Percentiles rank a stretch among this genome's conserved stretches.
phyloP scores from a whole-genome alignment of 2,797 vertebrate species.

The Tragopan temminckii region DNA sequence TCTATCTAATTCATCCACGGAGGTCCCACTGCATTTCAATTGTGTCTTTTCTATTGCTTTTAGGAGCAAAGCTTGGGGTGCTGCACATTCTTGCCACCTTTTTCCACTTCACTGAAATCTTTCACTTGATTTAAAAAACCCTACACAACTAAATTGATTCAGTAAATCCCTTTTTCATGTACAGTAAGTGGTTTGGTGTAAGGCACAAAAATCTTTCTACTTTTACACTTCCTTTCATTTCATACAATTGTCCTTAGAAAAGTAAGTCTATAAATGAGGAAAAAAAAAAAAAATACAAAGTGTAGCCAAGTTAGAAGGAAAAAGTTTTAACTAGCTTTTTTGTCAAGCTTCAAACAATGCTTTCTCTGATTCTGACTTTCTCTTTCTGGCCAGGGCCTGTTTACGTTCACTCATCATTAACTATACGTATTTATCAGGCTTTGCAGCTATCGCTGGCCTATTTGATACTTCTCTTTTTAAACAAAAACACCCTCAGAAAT shows the following conservation, averaged over 20 bases:
- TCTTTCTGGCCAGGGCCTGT: slow-evolving; percentile 47
- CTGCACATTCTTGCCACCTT: slow-evolving; percentile 70
- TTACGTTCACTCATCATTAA: slow-evolving; percentile 67
- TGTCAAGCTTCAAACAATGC: slow-evolving; percentile 67
- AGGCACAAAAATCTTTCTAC: slow-evolving; percentile 73
- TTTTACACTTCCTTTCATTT: slow-evolving; percentile 76
- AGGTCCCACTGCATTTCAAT: slow-evolving; percentile 73
- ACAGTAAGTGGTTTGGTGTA: slow-evolving; percentile 74
- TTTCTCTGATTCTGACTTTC: slow-evolving; percentile 66
- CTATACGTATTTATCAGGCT: slow-evolving; percentile 18
- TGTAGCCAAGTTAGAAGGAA: slow-evolving; percentile 65
- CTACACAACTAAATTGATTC: slow-evolving; percentile 75
- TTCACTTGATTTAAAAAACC: slow-evolving; percentile 75
- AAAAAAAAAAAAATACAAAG: slow-evolving; percentile 71
- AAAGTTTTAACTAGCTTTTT: slow-evolving; percentile 74
- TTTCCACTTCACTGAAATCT: slow-evolving; percentile 72
- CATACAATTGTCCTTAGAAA: slow-evolving; percentile 74
- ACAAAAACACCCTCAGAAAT: slow-evolving; percentile 87
- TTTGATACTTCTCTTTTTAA: slow-evolving; percentile 65
- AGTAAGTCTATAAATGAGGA: slow-evolving; percentile 64
- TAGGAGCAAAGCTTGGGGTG: slow-evolving; percentile 63
- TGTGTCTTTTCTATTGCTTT: slow-evolving; percentile 73
- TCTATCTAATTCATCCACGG: slow-evolving; percentile 66
- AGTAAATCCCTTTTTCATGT: slow-evolving; percentile 78
- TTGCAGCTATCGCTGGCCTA: not conserved